Conservation (phyloP, 2,113 vertebrate genomes). For the Verasper variegatus region DNA sequence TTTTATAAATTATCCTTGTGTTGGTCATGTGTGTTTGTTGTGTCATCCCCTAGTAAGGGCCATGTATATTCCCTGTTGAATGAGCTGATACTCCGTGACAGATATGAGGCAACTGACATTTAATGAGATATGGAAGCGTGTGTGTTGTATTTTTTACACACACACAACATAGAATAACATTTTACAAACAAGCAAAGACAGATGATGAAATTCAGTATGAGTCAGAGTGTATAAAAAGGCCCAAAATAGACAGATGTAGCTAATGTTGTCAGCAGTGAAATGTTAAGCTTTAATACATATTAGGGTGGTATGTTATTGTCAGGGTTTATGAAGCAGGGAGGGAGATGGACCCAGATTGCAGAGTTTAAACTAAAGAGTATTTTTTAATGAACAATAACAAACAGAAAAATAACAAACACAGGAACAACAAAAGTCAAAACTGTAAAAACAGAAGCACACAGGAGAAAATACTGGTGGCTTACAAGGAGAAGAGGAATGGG, state of each 20-base stretch:
- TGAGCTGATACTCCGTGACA: conserved; percentile 60
- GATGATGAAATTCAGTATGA: background rate
- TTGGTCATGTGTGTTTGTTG: background rate
- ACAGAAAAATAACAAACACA: too few relatives aligned
- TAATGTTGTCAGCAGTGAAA: background rate
- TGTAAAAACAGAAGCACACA: too few relatives aligned
- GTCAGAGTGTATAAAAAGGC: background rate
- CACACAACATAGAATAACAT: conserved; percentile 51
- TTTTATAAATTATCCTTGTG: conserved; percentile 23
- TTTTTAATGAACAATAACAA: too few relatives aligned
- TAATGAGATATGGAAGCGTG: conserved; percentile 63
- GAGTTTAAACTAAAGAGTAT: too few relatives aligned
- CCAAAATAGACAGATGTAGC: background rate
- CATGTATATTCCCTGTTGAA: conserved; percentile 43
- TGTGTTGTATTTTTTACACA: background rate
- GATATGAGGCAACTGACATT: conserved; percentile 84
- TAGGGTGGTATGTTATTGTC: too few relatives aligned
- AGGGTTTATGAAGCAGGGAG: too few relatives aligned
- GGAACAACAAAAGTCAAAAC: too few relatives aligned
- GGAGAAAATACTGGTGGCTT: too few relatives aligned
- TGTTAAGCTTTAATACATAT: background rate
- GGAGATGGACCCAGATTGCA: too few relatives aligned
- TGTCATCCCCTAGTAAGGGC: conserved; percentile 23
- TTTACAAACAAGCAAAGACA: conserved; percentile 35
- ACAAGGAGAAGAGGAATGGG: too few relatives aligned